Percentiles rank a stretch among this genome's conserved stretches.
phyloP scores from a whole-genome alignment of 2,113 vertebrate species.

The Neoarius graeffei region DNA sequence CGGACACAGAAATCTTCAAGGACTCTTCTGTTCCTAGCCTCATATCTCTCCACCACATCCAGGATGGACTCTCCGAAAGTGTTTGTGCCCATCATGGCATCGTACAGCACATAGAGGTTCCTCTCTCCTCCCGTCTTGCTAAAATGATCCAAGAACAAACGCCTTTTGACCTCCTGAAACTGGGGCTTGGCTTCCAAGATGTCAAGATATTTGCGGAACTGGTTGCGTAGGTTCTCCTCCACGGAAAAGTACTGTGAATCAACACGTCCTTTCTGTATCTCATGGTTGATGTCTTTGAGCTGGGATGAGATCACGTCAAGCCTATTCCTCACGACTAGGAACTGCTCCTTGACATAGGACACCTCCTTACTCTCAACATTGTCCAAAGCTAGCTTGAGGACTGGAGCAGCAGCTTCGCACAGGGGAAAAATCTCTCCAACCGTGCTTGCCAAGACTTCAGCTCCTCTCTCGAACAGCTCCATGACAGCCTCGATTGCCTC shows the following conservation, averaged over 20 bases:
- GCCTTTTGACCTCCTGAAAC: constrained; percentile 71
- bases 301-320: constrained; percentile 72
- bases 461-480: constrained; percentile 72
- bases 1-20: constrained; percentile 76
- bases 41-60: constrained; percentile 70
- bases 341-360: constrained; percentile 76
- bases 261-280: constrained; percentile 71
- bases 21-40: constrained; percentile 68
- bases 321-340: constrained; percentile 67
- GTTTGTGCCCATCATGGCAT: constrained; percentile 72
- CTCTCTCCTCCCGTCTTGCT: constrained; percentile 72
- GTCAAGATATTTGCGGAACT: constrained; percentile 77
- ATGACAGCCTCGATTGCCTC: constrained; percentile 74
- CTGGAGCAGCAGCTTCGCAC: constrained; percentile 72
- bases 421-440: constrained; percentile 76
- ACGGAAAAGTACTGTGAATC: constrained; percentile 71
- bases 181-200: constrained; percentile 73
- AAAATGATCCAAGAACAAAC: constrained; percentile 74
- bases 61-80: constrained; percentile 71
- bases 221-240: constrained; percentile 77
- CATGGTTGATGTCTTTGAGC: constrained; percentile 70
- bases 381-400: constrained; percentile 71
- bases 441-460: constrained; percentile 72
- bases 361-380: constrained; percentile 78
- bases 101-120: constrained; percentile 71